These are phyloP conservation scores for Luidia sarsii DNA, from an alignment of 53 echinoderm and acorn worm genomes.

Conservation along the genomic window DNA sequence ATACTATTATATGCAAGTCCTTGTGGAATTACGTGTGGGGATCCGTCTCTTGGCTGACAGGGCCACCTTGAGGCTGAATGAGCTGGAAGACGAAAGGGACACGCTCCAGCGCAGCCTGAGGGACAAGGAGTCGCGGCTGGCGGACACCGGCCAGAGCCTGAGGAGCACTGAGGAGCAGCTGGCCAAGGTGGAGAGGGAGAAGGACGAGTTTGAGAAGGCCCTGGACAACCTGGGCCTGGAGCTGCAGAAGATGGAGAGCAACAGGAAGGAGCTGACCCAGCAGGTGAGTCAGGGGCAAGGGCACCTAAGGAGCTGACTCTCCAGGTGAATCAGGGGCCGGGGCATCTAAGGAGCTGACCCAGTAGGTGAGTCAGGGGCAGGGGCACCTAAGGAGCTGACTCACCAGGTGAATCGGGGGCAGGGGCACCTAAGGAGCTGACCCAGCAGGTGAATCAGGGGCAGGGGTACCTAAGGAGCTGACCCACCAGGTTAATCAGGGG, in stretches of 20 bases:
- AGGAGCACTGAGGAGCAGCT: conserved; percentile 44
- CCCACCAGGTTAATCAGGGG: too few species aligned
- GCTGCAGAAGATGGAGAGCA: conserved; percentile 65
- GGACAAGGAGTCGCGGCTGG: conserved; percentile 63
- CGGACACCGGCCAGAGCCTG: conserved; percentile 41
- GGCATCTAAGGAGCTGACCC: too few species aligned
- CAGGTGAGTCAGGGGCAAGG: conserved; percentile 87
- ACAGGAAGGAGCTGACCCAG: conserved; percentile 70
- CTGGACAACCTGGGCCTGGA: conserved; percentile 68
- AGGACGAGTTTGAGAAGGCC: conserved; percentile 71
- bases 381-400: too few species aligned
- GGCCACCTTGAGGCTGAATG: conserved; percentile 48
- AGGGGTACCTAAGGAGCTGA: too few species aligned
- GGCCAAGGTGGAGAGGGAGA: conserved; percentile 66
- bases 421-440: too few species aligned
- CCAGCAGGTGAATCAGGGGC: too few species aligned
- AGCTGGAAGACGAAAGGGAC: conserved; percentile 43
- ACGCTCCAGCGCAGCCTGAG: conserved; percentile 49
- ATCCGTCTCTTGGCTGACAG: too few species aligned
- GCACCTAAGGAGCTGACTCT: too few species aligned
- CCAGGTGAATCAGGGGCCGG: too few species aligned
- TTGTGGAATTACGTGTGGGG: too few species aligned
- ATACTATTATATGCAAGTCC: too few species aligned
- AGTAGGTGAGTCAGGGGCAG: too few species aligned
- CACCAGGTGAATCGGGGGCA: conserved; percentile 80